These are phyloP conservation scores for Lucinisca nassula DNA, from an alignment of 2,888 invertebrate genomes.

Conservation along the genomic window DNA sequence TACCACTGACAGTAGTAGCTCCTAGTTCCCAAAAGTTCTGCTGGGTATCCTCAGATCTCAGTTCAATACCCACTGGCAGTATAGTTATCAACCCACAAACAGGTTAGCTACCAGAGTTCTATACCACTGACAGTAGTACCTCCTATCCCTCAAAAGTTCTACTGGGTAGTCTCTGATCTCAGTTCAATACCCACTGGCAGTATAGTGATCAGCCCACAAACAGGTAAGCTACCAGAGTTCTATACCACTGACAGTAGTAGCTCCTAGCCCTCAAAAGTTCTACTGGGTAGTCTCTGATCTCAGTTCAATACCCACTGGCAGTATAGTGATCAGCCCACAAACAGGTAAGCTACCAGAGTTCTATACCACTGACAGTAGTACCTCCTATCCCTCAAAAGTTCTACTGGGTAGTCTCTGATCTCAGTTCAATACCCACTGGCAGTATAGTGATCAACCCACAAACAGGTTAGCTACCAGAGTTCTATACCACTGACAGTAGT, in stretches of 20 bases:
- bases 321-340: conserved; percentile 95
- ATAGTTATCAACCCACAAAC: too few relatives aligned
- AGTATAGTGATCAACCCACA: conserved; percentile 95
- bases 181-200: too few relatives aligned
- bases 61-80: conserved; percentile 95
- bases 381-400: conserved; percentile 64
- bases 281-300: conserved; percentile 96
- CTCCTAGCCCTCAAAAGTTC: conserved; percentile 59
- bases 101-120: too few relatives aligned
- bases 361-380: not conserved
- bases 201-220: too few relatives aligned
- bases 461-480: conserved; percentile 85
- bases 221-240: too few relatives aligned
- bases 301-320: conserved; percentile 95
- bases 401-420: conserved; percentile 95
- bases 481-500: not conserved
- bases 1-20: too few relatives aligned
- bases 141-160: too few relatives aligned
- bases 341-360: conserved; percentile 85
- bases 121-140: too few relatives aligned
- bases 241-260: not conserved
- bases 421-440: conserved; percentile 95
- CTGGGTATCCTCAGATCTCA: conserved; percentile 96
- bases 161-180: too few relatives aligned
- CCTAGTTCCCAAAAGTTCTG: conserved; percentile 64